A percentile compares a stretch with the other conserved stretches of the same genome.
These are phyloP conservation scores for Dasypogon diadema DNA, from an alignment of 2,888 invertebrate genomes.

Conservation along the genomic window DNA sequence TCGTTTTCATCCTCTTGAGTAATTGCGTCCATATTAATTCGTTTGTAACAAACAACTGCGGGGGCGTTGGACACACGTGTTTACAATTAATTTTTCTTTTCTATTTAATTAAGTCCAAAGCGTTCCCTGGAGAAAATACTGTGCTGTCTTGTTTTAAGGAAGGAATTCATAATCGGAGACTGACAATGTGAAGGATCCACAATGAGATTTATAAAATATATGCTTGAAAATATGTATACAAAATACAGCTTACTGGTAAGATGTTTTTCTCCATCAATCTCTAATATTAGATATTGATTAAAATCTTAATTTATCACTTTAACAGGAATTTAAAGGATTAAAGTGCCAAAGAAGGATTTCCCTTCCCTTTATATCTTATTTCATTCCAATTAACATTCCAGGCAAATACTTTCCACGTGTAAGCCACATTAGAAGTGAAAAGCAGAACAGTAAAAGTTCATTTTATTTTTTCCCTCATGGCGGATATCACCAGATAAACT, in stretches of 20 bases:
- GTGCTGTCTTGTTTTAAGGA: background rate
- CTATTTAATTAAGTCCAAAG: slow-evolving; percentile 16
- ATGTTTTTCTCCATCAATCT: too few relatives aligned
- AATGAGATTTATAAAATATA: too few relatives aligned
- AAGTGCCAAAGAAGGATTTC: background rate
- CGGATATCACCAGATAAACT: background rate
- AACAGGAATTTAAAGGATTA: background rate
- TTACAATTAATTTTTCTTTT: slow-evolving; percentile 31
- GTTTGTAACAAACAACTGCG: slow-evolving; percentile 9
- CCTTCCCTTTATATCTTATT: background rate
- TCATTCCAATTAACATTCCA: slow-evolving; percentile 5
- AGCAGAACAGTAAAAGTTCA: background rate
- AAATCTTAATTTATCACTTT: slow-evolving; percentile 12
- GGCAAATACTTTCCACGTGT: slow-evolving; percentile 13
- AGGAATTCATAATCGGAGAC: background rate
- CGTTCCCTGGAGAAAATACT: slow-evolving; percentile 9
- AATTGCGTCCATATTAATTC: slow-evolving; percentile 28
- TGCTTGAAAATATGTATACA: too few relatives aligned
- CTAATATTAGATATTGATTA: background rate
- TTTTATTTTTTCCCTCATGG: background rate
- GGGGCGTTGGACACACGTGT: slow-evolving; percentile 23
- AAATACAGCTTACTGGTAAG: too few relatives aligned
- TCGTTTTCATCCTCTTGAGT: background rate
- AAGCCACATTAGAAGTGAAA: slow-evolving; percentile 2
- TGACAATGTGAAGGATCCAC: too few relatives aligned